Evolutionary conservation across 1,140 invertebrate genomes (phyloP).

Genomic region (Danaus plexippus): DNA sequence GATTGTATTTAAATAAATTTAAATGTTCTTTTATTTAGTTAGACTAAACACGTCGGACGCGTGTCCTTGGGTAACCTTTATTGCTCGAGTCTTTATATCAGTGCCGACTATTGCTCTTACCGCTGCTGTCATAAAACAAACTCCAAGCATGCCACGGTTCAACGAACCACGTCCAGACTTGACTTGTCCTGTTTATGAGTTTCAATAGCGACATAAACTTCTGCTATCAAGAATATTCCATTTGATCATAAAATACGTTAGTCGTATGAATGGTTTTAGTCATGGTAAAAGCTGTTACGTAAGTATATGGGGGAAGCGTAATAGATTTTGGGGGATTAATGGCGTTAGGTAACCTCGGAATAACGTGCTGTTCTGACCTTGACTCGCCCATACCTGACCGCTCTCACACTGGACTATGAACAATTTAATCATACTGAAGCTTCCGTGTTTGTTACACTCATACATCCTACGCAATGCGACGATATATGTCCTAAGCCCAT

Average conservation of each 20-base stretch:
- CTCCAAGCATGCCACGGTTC: slow-evolving; percentile 28
- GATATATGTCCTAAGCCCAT: slow-evolving; percentile 1
- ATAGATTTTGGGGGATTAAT: too few relatives aligned
- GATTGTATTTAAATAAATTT: too few relatives aligned
- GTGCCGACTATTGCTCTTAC: slow-evolving; percentile 26
- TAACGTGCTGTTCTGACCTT: slow-evolving; percentile 17
- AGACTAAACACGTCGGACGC: not conserved
- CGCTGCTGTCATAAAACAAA: slow-evolving; percentile 29
- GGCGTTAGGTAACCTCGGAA: slow-evolving; percentile 6
- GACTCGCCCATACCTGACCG: slow-evolving; percentile 11
- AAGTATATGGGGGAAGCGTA: too few relatives aligned
- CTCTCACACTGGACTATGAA: slow-evolving; percentile 4
- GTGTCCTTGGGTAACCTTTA: slow-evolving; percentile 23
- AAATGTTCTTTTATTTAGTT: too few relatives aligned
- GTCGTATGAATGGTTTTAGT: too few relatives aligned
- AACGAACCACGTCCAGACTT: slow-evolving; percentile 26
- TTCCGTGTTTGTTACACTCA: slow-evolving; percentile 19
- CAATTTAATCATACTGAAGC: slow-evolving; percentile 21
- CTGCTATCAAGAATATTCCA: not conserved
- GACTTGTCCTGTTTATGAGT: slow-evolving; percentile 14
- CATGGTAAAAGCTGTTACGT: too few relatives aligned
- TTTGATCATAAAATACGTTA: too few relatives aligned
- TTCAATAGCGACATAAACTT: slow-evolving; percentile 10
- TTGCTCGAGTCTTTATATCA: slow-evolving; percentile 19
- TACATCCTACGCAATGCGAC: slow-evolving; percentile 5